Evolutionary conservation across 92 coral and sea anemone species (phyloP), one percentile per base, ranked within the genome.

Genomic region (Ricordea florida): DNA sequence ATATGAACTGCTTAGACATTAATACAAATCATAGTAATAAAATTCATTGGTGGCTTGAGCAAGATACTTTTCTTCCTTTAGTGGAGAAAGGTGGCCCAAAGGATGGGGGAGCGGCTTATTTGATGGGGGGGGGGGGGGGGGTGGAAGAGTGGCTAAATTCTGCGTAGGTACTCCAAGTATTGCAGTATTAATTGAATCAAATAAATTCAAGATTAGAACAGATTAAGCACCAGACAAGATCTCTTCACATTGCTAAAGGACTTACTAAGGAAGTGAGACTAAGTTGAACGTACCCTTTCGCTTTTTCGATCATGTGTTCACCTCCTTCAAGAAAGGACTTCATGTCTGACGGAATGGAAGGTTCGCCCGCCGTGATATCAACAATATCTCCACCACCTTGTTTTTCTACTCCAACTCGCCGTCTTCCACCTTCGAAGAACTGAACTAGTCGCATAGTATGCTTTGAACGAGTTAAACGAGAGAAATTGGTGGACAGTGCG

Each of bases 361-460:
- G 31, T 22, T 94, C 97, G 0, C 90, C 85, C 7, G 90, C 84
- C 25, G 75, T 55, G 7, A 94, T 9, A 77, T 94, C 98, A 20
- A 94, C 97, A 8, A 94, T 69, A 57, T 86, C 92, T 17, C 97
- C 98, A 40, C 90, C 90, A 58, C 86, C 87, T 15, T 59, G 53
- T 71, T 75, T 47, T 50, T 94, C 98, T 10, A 89, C 93, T 11
- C 98, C 98, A 64, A 92, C 90, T 16, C 96, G 78, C 40, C 59
- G 80, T 14, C 78, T 57, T 21, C 81, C 92, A 8, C 62, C 84
- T 70, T 79, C 82, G 73, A 83, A 78, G 56, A 94, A 94, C 79
- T 89, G 98, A 26, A 94, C 93, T 22, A 94, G 87, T n/a, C 98
- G 88, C 98, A 94, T 94, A 6, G 14, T 69, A 36, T 69, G 47